Evolutionary conservation across 2,113 vertebrate genomes (phyloP).

Genomic region (Nestor notabilis): DNA sequence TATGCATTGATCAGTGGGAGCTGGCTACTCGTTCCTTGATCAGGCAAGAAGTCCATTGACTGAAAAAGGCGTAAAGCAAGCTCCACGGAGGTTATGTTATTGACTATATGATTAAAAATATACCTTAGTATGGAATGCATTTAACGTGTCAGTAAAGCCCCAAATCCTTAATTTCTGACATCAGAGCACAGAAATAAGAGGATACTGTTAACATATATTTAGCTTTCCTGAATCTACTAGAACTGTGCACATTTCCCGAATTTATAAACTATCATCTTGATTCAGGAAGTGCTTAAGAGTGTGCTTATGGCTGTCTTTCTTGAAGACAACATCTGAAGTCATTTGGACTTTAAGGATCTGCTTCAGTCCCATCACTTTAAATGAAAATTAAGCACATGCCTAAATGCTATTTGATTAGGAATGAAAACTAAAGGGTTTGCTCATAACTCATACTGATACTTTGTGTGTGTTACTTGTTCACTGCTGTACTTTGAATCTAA

Average conservation of each 20-base stretch:
- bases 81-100: not conserved
- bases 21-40: not conserved
- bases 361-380: not conserved
- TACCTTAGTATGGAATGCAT: not conserved
- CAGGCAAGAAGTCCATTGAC: not conserved
- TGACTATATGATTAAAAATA: not conserved
- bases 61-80: constrained; percentile 25
- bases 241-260: not conserved
- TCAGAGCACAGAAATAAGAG: not conserved
- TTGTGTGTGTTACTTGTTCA: not conserved
- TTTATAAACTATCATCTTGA: not conserved
- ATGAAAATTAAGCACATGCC: not conserved
- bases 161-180: not conserved
- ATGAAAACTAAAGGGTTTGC: constrained; percentile 14
- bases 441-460: not conserved
- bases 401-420: constrained; percentile 7
- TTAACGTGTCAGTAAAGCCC: not conserved
- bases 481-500: constrained; percentile 15
- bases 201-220: not conserved
- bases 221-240: constrained; percentile 12
- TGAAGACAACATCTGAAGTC: not conserved
- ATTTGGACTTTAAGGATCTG: not conserved
- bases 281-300: not conserved
- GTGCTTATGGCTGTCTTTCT: not conserved
- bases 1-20: not conserved